Base-by-base conservation (phyloP, 2,888 invertebrate species). In the Ophraella communa region DNA sequence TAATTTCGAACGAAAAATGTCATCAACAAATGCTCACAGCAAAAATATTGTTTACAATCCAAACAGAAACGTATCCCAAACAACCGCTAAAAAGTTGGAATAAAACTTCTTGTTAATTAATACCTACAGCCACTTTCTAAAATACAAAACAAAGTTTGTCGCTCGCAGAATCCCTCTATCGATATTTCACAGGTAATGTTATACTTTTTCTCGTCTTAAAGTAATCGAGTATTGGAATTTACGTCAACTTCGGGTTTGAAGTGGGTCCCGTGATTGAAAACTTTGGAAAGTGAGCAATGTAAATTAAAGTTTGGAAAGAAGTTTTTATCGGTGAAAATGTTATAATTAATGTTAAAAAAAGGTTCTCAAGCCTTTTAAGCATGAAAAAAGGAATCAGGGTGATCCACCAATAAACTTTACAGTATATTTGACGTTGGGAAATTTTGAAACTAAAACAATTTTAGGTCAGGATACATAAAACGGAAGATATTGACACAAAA, bases 201-300 rank as follows among this genome's bases (percentile, higher is more conserved):
- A 51, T 49, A 39, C 47, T 23, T n/a, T 23, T n/a, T 23, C 23
- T 23, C n/a, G n/a, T 47, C 47, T 17, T 23, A 8, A 20, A 45
- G 21, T 47, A 47, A 47, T 47, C 47, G 47, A 4, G 21, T 47
- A 47, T 47, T 47, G 47, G 23, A 47, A 47, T 47, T 47, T 47
- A 21, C 47, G 45, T 45, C 21, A 20, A 11, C 8, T 4, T n/a
- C 10, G 47, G 21, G 21, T 47, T n/a, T 14, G 17, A 23, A 21
- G 47, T 11, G 47, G 39, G 14, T 39, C 17, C 17, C 14, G 17
- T 39, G 39, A 39, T 39, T 39, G 7, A 5, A 39, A 39, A 39
- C 14, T 39, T 39, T 1, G 39, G 14, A 7, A 39, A 39, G 39
- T 39, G 17, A 17, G 14, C 17, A 17, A 5, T 7, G 17, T 10